Evolutionary conservation across 2,888 invertebrate genomes (phyloP).

Genomic region (Dasysyrphus albostriatus): DNA sequence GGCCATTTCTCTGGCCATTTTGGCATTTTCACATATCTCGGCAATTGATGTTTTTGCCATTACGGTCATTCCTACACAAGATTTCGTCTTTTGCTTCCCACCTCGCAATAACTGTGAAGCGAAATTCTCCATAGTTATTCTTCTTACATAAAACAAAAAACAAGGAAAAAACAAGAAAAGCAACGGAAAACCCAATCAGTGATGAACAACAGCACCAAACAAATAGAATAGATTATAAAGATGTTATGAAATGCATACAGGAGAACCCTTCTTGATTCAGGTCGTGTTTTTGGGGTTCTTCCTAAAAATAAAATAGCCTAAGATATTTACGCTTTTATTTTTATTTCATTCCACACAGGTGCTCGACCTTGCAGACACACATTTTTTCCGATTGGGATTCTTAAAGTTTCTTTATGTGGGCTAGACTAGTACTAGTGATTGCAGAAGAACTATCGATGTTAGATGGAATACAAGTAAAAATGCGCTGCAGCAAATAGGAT

Average conservation of each 20-base stretch:
- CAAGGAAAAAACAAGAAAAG: constrained; percentile 8
- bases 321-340: constrained; percentile 36
- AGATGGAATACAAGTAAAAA: constrained; percentile 38
- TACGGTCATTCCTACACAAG: constrained; percentile 87
- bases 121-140: constrained; percentile 76
- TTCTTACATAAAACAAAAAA: constrained; percentile 64
- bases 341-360: constrained; percentile 73
- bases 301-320: constrained; percentile 20
- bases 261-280: constrained; percentile 8
- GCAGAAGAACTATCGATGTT: constrained; percentile 59
- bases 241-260: constrained; percentile 56
- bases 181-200: constrained; percentile 65
- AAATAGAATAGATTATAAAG: constrained; percentile 18
- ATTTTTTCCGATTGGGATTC: constrained; percentile 35
- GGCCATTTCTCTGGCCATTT: constrained; percentile 97
- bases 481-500: background rate
- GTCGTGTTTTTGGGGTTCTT: background rate
- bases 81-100: constrained; percentile 84
- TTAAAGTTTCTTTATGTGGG: constrained; percentile 56
- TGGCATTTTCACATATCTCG: constrained; percentile 97
- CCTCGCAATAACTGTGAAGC: constrained; percentile 82
- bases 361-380: constrained; percentile 69
- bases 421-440: constrained; percentile 77
- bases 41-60: constrained; percentile 94
- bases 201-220: constrained; percentile 31